Evolutionary conservation across 2,113 vertebrate species (phyloP).

Genomic region (Phalacrocorax brasilianus): DNA sequence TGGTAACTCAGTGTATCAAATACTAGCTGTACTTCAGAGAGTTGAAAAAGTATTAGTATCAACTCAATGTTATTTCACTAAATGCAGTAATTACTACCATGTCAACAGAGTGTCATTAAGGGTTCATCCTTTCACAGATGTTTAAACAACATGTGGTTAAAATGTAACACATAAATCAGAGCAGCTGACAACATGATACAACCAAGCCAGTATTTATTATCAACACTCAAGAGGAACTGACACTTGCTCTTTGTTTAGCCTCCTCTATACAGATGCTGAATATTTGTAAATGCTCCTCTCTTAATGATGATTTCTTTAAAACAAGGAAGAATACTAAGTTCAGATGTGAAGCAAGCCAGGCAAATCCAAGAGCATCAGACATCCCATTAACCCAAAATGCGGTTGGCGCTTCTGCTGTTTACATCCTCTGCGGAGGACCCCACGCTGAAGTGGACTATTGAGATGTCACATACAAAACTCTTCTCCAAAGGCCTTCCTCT

Average conservation of each 20-base stretch:
- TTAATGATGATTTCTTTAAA: slow-evolving; percentile 29
- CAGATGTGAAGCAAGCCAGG: not conserved
- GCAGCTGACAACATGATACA: slow-evolving; percentile 51
- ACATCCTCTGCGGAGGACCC: not conserved
- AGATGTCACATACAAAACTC: not conserved
- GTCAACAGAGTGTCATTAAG: slow-evolving; percentile 27
- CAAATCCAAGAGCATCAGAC: not conserved
- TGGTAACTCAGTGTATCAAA: not conserved
- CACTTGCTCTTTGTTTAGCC: slow-evolving; percentile 46
- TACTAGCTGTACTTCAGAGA: not conserved
- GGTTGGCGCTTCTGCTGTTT: not conserved
- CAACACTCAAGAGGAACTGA: slow-evolving; percentile 6
- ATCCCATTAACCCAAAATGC: not conserved
- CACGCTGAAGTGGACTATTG: rapidly evolving
- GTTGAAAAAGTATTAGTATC: slow-evolving; percentile 30
- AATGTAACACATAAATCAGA: slow-evolving; percentile 40
- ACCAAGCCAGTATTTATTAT: slow-evolving; percentile 42
- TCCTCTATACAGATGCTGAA: slow-evolving; percentile 1
- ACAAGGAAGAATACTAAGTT: not conserved
- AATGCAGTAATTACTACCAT: slow-evolving; percentile 45
- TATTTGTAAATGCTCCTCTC: slow-evolving; percentile 3
- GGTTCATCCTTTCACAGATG: slow-evolving; percentile 50
- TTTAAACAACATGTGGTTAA: slow-evolving; percentile 61
- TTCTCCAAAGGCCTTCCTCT: not conserved
- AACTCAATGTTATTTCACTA: slow-evolving; percentile 30